Conservation (phyloP, 2,797 vertebrate species). For the Champsocephalus esox region DNA sequence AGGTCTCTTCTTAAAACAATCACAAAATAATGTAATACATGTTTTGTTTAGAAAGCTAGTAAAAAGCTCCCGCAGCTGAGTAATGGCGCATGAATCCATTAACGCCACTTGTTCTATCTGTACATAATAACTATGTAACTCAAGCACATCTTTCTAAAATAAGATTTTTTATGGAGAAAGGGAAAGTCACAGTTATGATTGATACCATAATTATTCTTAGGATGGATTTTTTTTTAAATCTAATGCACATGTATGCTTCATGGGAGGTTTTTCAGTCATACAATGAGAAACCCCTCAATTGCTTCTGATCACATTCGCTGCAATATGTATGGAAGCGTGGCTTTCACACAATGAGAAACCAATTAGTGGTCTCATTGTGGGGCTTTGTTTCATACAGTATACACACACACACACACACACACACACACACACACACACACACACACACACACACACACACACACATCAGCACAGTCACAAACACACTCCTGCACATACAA, state of each 20-base stretch:
- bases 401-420: constrained; percentile 24
- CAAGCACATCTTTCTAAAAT: not conserved
- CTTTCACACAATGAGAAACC: constrained; percentile 46
- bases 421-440: constrained; percentile 37
- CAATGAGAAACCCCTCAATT: constrained; percentile 40
- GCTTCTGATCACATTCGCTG: constrained; percentile 40
- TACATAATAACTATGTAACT: constrained; percentile 20
- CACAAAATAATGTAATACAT: constrained; percentile 1
- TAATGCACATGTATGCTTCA: constrained; percentile 8
- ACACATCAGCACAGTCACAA: constrained; percentile 13
- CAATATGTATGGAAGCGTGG: constrained; percentile 34
- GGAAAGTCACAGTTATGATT: not conserved
- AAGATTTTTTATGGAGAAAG: not conserved
- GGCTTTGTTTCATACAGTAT: constrained; percentile 42
- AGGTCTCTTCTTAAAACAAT: constrained; percentile 24
- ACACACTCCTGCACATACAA: constrained; percentile 43
- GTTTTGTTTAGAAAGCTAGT: not conserved
- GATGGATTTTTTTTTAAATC: not conserved
- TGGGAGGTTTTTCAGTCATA: constrained; percentile 1
- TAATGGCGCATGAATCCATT: constrained; percentile 33
- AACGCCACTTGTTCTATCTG: constrained; percentile 27
- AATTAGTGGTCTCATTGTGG: constrained; percentile 48
- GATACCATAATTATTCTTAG: not conserved
- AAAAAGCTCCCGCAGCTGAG: constrained; percentile 33
- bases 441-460: constrained; percentile 25